phyloP scores from a whole-genome alignment of 2,797 vertebrate species.

The Ctenosaura bakeri region DNA sequence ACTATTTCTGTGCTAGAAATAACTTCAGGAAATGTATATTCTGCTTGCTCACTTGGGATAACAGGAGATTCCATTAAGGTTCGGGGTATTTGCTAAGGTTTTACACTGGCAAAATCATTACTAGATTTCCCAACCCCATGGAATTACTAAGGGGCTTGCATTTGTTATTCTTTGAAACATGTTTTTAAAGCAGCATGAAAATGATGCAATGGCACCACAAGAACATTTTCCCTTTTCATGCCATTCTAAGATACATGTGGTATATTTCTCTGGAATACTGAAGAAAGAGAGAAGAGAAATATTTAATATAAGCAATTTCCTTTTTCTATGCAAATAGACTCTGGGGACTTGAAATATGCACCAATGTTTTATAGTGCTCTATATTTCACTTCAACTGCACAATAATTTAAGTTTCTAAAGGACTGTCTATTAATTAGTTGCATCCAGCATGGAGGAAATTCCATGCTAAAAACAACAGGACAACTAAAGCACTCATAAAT shows the following conservation, averaged over 20 bases:
- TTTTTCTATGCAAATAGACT: neutral
- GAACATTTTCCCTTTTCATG: neutral
- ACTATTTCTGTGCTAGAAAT: conserved; percentile 21
- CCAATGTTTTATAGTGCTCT: neutral
- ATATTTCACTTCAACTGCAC: conserved; percentile 10
- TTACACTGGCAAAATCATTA: conserved; percentile 1
- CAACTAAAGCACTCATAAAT: neutral
- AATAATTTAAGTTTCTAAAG: neutral
- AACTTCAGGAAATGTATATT: conserved; percentile 6
- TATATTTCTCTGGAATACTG: neutral
- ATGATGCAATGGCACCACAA: neutral
- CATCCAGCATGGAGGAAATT: neutral
- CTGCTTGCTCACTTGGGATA: neutral
- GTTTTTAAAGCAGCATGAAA: conserved; percentile 8
- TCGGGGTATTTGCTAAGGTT: neutral
- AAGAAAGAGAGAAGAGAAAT: neutral
- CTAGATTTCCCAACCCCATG: neutral
- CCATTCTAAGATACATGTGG: neutral
- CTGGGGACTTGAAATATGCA: neutral
- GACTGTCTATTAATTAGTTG: neutral
- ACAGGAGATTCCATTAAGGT: conserved; percentile 5
- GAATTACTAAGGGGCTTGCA: neutral
- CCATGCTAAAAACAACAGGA: conserved; percentile 9
- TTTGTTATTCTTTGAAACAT: neutral
- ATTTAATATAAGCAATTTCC: neutral